These are phyloP conservation scores for Molothrus aeneus DNA, from an alignment of 2,797 vertebrate genomes.

Conservation along the genomic window DNA sequence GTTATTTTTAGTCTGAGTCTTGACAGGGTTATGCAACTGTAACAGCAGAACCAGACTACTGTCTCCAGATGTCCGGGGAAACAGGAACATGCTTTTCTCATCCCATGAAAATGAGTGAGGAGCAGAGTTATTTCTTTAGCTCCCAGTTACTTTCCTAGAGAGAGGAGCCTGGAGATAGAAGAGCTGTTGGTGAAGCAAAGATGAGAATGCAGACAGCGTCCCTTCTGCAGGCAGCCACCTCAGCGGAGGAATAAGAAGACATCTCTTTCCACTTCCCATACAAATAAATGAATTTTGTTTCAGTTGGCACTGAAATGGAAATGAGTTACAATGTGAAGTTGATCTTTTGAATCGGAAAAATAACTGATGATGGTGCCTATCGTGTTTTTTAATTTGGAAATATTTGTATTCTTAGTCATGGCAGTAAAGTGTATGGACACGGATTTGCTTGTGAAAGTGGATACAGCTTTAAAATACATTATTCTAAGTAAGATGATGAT, in stretches of 20 bases:
- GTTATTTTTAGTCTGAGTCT: slow-evolving; percentile 59
- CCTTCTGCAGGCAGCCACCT: background rate
- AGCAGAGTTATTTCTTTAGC: background rate
- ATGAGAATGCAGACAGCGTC: background rate
- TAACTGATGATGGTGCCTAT: background rate
- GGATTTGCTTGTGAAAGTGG: background rate
- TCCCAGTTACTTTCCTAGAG: slow-evolving; percentile 19
- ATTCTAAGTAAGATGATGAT: background rate
- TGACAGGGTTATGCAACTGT: slow-evolving; percentile 36
- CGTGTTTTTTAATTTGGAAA: background rate
- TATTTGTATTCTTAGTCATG: background rate
- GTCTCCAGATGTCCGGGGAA: background rate
- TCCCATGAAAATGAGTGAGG: slow-evolving; percentile 1
- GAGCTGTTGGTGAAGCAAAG: background rate
- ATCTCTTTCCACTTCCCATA: background rate
- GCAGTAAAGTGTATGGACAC: background rate
- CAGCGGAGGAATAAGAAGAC: fast-evolving
- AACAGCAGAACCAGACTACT: background rate
- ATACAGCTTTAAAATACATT: background rate
- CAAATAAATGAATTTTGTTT: background rate
- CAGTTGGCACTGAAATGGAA: background rate
- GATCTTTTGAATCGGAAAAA: background rate
- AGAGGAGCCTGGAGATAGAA: background rate
- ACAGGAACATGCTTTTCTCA: slow-evolving; percentile 27
- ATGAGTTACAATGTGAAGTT: background rate